Evolutionary conservation across 2,797 vertebrate genomes (phyloP).

Genomic region (Micromesistius poutassou): DNA sequence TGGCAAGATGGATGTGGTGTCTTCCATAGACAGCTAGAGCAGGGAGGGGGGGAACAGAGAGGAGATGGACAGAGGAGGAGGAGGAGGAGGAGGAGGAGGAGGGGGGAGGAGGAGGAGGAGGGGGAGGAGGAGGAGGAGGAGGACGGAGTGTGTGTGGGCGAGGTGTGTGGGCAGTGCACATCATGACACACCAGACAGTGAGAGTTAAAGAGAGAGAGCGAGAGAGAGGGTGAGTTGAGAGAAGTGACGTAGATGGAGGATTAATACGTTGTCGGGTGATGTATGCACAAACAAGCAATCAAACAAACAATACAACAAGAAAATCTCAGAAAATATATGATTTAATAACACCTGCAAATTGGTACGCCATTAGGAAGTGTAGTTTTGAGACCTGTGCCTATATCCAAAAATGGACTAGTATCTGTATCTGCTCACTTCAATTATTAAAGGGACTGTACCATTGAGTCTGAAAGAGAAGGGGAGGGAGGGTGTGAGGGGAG

Average conservation of each 20-base stretch:
- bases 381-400: constrained; percentile 33
- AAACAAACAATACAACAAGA: constrained; percentile 14
- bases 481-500: constrained; percentile 8
- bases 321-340: constrained; percentile 36
- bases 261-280: constrained; percentile 54
- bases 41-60: constrained; percentile 37
- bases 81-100: constrained; percentile 20
- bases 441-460: constrained; percentile 13
- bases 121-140: constrained; percentile 34
- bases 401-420: neutral
- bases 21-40: constrained; percentile 96
- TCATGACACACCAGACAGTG: constrained; percentile 74
- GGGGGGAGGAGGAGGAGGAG: constrained; percentile 21
- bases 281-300: neutral
- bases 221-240: constrained; percentile 71
- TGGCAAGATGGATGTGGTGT: constrained; percentile 97
- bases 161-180: constrained; percentile 42
- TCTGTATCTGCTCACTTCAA: constrained; percentile 3
- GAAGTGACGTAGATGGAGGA: constrained; percentile 60
- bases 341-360: constrained; percentile 17
- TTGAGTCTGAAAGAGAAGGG: neutral
- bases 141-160: neutral
- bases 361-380: constrained; percentile 39
- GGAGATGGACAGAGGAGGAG: constrained; percentile 33
- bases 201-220: constrained; percentile 74